Conservation (phyloP, 2,113 vertebrate species). For the Pedionomus torquatus region DNA sequence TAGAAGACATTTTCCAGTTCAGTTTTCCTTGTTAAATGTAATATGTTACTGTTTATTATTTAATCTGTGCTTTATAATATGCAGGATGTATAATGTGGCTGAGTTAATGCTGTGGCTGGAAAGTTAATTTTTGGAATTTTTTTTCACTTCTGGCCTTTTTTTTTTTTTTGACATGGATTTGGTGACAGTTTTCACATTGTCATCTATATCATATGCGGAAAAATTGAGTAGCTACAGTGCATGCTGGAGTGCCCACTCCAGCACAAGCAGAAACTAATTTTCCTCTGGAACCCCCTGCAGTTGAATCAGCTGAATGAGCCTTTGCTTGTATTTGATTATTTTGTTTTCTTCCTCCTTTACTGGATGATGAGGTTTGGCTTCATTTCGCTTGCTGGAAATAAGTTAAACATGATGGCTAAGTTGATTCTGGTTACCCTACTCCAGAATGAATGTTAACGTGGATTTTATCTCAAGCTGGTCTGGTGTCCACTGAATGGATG, state of each 20-base stretch:
- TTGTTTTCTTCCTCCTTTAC: background rate
- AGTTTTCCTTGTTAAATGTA: background rate
- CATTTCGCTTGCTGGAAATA: background rate
- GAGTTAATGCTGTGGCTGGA: background rate
- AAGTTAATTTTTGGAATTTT: background rate
- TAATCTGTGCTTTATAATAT: background rate
- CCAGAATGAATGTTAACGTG: background rate
- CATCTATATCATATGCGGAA: background rate
- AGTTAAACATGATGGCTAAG: background rate
- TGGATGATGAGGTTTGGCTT: background rate
- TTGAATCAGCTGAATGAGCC: background rate
- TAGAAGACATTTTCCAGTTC: slow-evolving; percentile 22
- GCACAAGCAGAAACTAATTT: background rate
- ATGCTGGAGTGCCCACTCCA: no score
- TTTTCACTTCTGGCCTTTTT: background rate
- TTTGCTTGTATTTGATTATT: accelerated
- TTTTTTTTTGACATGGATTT: background rate
- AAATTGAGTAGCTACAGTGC: background rate
- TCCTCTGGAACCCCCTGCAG: background rate
- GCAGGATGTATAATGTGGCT: background rate
- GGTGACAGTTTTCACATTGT: background rate
- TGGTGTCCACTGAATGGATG: background rate
- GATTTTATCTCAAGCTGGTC: background rate
- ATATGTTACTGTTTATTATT: background rate
- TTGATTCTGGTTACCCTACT: background rate